A percentile compares a stretch with the other conserved stretches of the same genome.
Conservation (phyloP, 1,140 invertebrate species). For the Pseudomyrmex concolor region DNA sequence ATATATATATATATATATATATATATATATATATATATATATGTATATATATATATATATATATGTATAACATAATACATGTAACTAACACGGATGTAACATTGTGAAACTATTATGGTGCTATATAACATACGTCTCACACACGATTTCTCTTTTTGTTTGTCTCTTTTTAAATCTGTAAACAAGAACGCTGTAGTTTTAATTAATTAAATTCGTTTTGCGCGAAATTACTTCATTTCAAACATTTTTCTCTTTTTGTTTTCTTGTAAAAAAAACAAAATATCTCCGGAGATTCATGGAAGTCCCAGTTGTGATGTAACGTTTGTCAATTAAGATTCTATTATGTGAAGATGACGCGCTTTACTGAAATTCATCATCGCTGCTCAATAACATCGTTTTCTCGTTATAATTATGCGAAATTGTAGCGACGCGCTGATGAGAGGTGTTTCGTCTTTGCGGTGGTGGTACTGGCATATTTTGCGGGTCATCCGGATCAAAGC, state of each 20-base stretch:
- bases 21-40: slow-evolving; percentile 60
- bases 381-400: slow-evolving; percentile 97
- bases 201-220: slow-evolving; percentile 54
- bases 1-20: too few relatives aligned
- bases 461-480: slow-evolving; percentile 85
- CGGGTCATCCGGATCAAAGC: slow-evolving; percentile 89
- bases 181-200: background rate
- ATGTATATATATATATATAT: slow-evolving; percentile 39
- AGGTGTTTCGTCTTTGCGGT: slow-evolving; percentile 86
- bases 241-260: slow-evolving; percentile 43
- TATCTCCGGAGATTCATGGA: slow-evolving; percentile 52
- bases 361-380: slow-evolving; percentile 98
- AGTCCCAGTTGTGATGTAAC: slow-evolving; percentile 58
- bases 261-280: slow-evolving; percentile 35
- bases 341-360: slow-evolving; percentile 58
- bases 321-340: slow-evolving; percentile 2
- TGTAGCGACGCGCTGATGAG: slow-evolving; percentile 90
- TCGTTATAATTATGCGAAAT: slow-evolving; percentile 96
- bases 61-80: slow-evolving; percentile 77
- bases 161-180: slow-evolving; percentile 24
- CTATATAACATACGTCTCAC: slow-evolving; percentile 48
- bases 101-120: slow-evolving; percentile 77
- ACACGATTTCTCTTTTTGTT: slow-evolving; percentile 38
- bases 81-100: slow-evolving; percentile 78
- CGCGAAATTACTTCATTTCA: slow-evolving; percentile 59